phyloP scores from a whole-genome alignment of 2,113 vertebrate genomes.

The Hemicordylus capensis region DNA sequence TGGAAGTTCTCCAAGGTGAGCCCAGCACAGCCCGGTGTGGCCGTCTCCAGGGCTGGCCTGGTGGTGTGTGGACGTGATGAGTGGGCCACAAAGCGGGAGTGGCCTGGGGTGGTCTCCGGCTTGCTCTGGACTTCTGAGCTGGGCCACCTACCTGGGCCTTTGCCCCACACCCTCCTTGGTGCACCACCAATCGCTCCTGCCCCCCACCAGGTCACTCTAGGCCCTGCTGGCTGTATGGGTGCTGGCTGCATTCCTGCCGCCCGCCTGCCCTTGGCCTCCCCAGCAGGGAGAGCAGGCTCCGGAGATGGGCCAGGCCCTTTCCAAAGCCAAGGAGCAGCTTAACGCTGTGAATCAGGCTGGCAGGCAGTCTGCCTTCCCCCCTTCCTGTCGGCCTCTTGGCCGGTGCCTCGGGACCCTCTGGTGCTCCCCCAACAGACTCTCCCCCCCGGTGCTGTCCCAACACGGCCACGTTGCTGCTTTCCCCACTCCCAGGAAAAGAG shows the following conservation, averaged over 20 bases:
- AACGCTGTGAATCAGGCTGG: background rate
- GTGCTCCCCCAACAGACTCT: constrained; percentile 33
- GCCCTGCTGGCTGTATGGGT: background rate
- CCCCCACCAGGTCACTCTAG: background rate
- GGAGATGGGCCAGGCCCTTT: background rate
- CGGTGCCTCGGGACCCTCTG: background rate
- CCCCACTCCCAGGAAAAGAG: background rate
- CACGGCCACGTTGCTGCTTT: too few species aligned
- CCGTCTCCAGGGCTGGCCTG: too few species aligned
- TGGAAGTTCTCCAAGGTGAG: too few species aligned
- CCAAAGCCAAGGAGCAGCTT: background rate
- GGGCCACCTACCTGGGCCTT: background rate
- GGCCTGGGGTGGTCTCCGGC: background rate
- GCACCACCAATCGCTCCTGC: background rate
- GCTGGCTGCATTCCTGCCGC: background rate
- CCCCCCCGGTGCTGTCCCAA: constrained; percentile 22
- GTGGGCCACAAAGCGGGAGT: background rate
- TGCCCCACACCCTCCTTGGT: too few species aligned
- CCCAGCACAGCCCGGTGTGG: too few species aligned
- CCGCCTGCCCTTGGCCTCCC: background rate
- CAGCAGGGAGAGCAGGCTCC: background rate
- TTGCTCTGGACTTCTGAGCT: background rate
- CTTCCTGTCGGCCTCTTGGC: background rate
- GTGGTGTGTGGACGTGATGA: background rate
- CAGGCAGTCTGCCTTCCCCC: too few species aligned